Conservation (phyloP, 2,888 invertebrate species). For the Willowsia nigromaculata region DNA sequence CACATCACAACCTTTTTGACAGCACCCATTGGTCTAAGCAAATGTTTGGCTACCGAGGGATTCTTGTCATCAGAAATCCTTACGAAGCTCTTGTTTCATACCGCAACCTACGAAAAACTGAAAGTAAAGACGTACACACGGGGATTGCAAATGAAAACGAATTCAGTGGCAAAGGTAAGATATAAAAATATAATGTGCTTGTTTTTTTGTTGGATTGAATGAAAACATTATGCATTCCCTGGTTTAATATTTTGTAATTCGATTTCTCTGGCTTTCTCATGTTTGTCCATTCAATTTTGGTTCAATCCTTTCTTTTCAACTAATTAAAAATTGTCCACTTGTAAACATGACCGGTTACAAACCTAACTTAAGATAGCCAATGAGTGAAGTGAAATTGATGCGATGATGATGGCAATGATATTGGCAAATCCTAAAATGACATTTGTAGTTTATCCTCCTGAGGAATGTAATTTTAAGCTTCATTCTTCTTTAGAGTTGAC, state of each 20-base stretch:
- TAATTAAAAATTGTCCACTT: background rate
- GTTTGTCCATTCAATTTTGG: conserved; percentile 10
- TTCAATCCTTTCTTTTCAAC: background rate
- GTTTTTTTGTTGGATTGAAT: background rate
- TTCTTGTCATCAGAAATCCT: conserved; percentile 80
- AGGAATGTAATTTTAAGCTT: conserved; percentile 67
- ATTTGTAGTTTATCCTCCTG: conserved; percentile 58
- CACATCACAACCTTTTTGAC: conserved; percentile 78
- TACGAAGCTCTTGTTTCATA: conserved; percentile 80
- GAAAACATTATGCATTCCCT: too few relatives aligned
- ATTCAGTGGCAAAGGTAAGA: conserved; percentile 57
- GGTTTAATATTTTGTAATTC: background rate
- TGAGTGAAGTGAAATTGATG: background rate
- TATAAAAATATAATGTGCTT: background rate
- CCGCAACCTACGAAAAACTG: conserved; percentile 79
- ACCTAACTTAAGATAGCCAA: background rate
- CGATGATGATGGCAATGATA: conserved; percentile 22
- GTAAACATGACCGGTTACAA: background rate
- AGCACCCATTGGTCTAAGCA: conserved; percentile 75
- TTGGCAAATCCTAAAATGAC: conserved; percentile 10
- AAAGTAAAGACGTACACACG: conserved; percentile 46
- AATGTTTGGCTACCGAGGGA: conserved; percentile 78
- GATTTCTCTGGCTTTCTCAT: background rate
- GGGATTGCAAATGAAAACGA: conserved; percentile 46
- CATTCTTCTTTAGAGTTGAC: conserved; percentile 36